Conservation (phyloP, 2,888 invertebrate genomes). For the Adineta ricciae region DNA sequence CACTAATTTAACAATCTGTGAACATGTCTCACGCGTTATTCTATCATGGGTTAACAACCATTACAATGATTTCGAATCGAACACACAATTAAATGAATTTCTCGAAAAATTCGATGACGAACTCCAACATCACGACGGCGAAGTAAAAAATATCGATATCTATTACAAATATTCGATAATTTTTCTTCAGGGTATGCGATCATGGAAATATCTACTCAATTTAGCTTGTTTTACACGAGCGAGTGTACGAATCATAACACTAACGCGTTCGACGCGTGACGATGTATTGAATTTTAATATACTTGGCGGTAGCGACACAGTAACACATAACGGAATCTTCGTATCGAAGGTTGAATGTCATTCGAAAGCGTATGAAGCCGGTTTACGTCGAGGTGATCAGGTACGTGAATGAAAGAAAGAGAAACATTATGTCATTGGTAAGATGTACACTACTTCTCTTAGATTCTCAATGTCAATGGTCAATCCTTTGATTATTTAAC, state of each 20-base stretch:
- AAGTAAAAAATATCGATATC: neutral
- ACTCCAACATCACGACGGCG: neutral
- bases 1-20: constrained; percentile 36
- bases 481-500: constrained; percentile 87
- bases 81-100: constrained; percentile 89
- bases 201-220: constrained; percentile 61
- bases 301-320: constrained; percentile 72
- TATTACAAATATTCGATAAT: neutral
- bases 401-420: neutral
- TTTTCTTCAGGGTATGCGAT: neutral
- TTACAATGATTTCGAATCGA: constrained; percentile 58
- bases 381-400: constrained; percentile 89
- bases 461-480: constrained; percentile 86
- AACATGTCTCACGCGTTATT: constrained; percentile 80
- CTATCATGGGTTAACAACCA: constrained; percentile 86
- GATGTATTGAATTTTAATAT: constrained; percentile 54
- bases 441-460: neutral
- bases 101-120: constrained; percentile 65
- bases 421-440: neutral
- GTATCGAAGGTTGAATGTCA: constrained; percentile 82
- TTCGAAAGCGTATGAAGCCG: constrained; percentile 87
- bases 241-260: constrained; percentile 73
- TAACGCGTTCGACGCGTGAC: constrained; percentile 81
- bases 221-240: constrained; percentile 96
- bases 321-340: constrained; percentile 72